These are phyloP conservation scores for Galeruca laticollis DNA, from an alignment of 2,888 invertebrate genomes.

Conservation along the genomic window DNA sequence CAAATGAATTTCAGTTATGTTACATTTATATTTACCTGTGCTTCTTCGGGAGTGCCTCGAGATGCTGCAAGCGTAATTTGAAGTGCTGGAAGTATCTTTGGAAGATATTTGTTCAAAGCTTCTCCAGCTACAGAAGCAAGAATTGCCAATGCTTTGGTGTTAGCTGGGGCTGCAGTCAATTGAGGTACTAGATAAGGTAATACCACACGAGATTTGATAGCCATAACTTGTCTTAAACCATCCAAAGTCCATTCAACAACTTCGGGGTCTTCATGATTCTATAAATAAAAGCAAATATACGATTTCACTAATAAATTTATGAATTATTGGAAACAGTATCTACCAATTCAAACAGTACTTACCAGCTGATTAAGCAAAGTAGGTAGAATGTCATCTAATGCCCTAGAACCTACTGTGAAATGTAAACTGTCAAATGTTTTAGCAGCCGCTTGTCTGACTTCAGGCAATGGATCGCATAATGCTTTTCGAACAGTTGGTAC, in stretches of 20 bases:
- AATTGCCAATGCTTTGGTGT: constrained; percentile 93
- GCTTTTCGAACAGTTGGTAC: constrained; percentile 96
- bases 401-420: constrained; percentile 91
- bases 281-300: constrained; percentile 46
- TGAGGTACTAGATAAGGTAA: constrained; percentile 96
- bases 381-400: constrained; percentile 96
- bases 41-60: constrained; percentile 69
- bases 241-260: constrained; percentile 93
- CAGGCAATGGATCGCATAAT: constrained; percentile 91
- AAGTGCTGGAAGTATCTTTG: constrained; percentile 92
- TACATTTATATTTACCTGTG: constrained; percentile 53
- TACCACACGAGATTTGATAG: constrained; percentile 94
- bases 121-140: constrained; percentile 95
- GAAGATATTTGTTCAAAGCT: constrained; percentile 89
- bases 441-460: constrained; percentile 94
- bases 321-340: no score
- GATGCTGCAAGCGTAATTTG: constrained; percentile 80
- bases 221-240: constrained; percentile 96
- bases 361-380: constrained; percentile 85
- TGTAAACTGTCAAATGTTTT: constrained; percentile 97
- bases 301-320: no score
- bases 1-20: constrained; percentile 1
- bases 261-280: constrained; percentile 82
- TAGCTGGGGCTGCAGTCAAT: constrained; percentile 88
- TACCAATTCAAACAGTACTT: constrained; percentile 45